phyloP scores from a whole-genome alignment of 2,888 invertebrate genomes.

The Aproaerema taeniolella region DNA sequence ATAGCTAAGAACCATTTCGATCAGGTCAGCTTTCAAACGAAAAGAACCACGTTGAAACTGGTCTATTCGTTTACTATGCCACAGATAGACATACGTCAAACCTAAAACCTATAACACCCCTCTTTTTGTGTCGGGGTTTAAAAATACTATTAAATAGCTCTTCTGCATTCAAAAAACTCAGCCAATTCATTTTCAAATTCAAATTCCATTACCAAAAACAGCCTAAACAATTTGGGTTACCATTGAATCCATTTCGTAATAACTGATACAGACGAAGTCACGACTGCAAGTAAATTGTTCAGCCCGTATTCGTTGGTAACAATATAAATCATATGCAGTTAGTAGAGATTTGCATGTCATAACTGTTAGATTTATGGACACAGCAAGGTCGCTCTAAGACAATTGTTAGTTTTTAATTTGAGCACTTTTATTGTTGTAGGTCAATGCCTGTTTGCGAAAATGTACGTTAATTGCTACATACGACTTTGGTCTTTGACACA shows the following conservation, averaged over 20 bases:
- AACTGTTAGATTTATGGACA: conserved; percentile 55
- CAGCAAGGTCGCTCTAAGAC: conserved; percentile 48
- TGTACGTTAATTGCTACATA: too few relatives aligned
- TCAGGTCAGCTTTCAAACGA: too few relatives aligned
- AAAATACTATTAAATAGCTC: too few relatives aligned
- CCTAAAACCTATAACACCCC: too few relatives aligned
- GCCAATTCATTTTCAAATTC: conserved; percentile 22
- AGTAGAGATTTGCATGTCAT: conserved; percentile 66
- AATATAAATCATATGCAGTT: conserved; percentile 59
- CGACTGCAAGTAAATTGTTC: conserved; percentile 39
- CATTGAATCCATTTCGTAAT: conserved; percentile 32
- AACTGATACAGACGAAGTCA: conserved; percentile 24
- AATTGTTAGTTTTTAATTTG: conserved; percentile 24
- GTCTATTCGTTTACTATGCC: too few relatives aligned
- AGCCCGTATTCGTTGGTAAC: conserved; percentile 28
- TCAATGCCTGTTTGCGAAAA: too few relatives aligned
- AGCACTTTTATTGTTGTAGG: conserved; percentile 4
- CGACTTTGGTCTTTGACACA: too few relatives aligned
- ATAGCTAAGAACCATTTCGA: too few relatives aligned
- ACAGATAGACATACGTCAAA: too few relatives aligned
- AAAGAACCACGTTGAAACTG: too few relatives aligned
- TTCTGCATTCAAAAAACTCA: too few relatives aligned
- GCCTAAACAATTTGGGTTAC: conserved; percentile 37
- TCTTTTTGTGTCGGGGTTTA: too few relatives aligned
- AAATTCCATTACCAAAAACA: conserved; percentile 51